Conservation (phyloP, 37 sponge, comb jelly and placozoan genomes). For the Oscarella lobularis region DNA sequence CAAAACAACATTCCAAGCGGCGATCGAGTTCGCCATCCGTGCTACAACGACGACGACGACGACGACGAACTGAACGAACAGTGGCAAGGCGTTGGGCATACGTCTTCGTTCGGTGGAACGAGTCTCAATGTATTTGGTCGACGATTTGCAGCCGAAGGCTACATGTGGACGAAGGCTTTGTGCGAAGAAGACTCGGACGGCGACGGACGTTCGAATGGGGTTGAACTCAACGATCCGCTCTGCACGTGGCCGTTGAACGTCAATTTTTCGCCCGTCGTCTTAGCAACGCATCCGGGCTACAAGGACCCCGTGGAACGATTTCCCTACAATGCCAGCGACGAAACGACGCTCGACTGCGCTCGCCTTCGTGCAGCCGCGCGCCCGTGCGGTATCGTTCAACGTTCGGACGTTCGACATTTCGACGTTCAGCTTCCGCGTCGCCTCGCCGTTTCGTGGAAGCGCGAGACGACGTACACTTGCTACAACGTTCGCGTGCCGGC, state of each 20-base stretch:
- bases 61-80: neutral
- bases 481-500: neutral
- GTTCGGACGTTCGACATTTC: neutral
- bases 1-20: constrained; percentile 1
- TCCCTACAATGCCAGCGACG: neutral
- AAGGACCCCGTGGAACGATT: neutral
- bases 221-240: constrained; percentile 1
- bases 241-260: neutral
- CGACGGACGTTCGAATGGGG: constrained; percentile 4
- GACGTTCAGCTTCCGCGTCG: neutral
- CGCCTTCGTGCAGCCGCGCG: too few relatives aligned
- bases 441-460: neutral
- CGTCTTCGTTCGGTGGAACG: neutral
- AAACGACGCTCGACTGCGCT: neutral
- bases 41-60: too few relatives aligned
- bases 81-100: neutral
- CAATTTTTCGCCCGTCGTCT: too few relatives aligned
- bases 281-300: constrained; percentile 1
- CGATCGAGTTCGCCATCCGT: neutral
- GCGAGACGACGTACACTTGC: neutral
- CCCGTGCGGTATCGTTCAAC: too few relatives aligned
- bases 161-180: neutral
- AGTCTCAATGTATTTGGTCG: neutral
- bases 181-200: constrained; percentile 8
- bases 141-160: neutral